Percentiles rank a stretch among this genome's conserved stretches.
phyloP scores from a whole-genome alignment of 2,113 vertebrate genomes.

The Zingel zingel region DNA sequence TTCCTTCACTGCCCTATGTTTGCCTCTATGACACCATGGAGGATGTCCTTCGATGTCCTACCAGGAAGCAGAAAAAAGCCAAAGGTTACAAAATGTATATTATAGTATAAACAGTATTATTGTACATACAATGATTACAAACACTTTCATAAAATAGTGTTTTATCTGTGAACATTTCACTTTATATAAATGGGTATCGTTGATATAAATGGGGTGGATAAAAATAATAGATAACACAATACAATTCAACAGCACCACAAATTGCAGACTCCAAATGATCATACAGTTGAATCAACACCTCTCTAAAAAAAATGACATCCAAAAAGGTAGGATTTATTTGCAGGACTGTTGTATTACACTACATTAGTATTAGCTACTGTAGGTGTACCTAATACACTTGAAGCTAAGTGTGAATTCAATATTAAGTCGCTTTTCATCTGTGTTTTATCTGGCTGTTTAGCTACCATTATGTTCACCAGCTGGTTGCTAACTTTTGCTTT shows the following conservation, averaged over 20 bases:
- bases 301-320: neutral
- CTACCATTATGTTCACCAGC: neutral
- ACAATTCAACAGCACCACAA: neutral
- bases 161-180: neutral
- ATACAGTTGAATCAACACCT: neutral
- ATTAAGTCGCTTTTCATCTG: neutral
- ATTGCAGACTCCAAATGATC: neutral
- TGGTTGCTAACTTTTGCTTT: neutral
- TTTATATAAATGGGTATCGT: neutral
- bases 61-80: conserved; percentile 18
- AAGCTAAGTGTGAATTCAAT: neutral
- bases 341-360: neutral
- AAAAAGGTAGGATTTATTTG: neutral
- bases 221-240: neutral
- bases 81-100: conserved; percentile 52
- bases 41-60: conserved; percentile 32
- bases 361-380: neutral
- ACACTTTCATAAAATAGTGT: neutral
- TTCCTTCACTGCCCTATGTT: conserved; percentile 69
- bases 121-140: neutral
- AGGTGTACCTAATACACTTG: neutral
- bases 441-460: neutral
- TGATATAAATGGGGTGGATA: neutral
- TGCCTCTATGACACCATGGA: conserved; percentile 68
- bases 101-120: neutral